Evolutionary conservation across 2,888 invertebrate species (phyloP).

Genomic region (Morinoia aosen): DNA sequence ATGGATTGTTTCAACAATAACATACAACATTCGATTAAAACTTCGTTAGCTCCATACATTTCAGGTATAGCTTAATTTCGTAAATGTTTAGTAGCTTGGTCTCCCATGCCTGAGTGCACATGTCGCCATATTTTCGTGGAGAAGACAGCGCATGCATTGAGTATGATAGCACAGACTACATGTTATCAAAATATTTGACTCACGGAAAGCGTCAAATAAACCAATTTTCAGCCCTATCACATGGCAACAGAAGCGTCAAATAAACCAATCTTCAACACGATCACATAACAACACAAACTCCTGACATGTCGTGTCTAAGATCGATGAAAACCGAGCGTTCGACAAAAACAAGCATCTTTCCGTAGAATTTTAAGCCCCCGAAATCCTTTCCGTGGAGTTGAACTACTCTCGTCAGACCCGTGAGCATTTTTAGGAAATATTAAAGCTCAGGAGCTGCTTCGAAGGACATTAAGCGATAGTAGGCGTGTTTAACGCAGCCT

Average conservation of each 20-base stretch:
- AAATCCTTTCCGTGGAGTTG: background rate
- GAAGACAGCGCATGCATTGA: no score
- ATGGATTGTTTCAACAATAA: no score
- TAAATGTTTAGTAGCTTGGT: background rate
- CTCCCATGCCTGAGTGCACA: background rate
- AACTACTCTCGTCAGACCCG: background rate
- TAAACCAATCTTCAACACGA: background rate
- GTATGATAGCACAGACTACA: no score
- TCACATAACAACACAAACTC: background rate
- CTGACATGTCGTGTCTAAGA: background rate
- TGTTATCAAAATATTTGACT: no score
- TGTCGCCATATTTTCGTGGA: background rate
- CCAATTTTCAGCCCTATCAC: no score
- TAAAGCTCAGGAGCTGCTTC: background rate
- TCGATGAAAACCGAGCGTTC: background rate
- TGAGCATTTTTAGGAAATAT: background rate
- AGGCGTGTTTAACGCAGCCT: background rate
- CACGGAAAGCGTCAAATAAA: no score
- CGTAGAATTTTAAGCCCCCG: background rate
- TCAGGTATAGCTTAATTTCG: background rate
- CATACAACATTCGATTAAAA: background rate
- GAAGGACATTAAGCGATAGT: slow-evolving; percentile 18
- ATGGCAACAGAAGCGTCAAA: background rate
- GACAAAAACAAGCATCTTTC: background rate
- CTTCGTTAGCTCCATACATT: background rate